Evolutionary conservation across 2,888 invertebrate species (phyloP), one percentile per base, ranked within the genome.

Genomic region (Druceiella hillmani): DNA sequence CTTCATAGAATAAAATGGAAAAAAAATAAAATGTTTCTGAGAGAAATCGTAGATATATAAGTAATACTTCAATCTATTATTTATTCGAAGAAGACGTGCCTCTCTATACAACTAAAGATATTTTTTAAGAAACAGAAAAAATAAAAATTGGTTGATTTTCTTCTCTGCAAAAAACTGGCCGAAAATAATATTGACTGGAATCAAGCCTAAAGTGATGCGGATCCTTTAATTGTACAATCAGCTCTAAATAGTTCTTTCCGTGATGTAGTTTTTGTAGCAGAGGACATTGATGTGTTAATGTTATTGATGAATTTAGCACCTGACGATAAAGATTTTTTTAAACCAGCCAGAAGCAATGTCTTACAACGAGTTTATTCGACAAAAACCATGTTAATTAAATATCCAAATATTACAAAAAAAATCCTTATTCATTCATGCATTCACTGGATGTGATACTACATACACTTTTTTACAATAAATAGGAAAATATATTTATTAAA

Each of bases 191-290:
- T n/a, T n/a, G n/a, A n/a, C n/a, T n/a, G n/a, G n/a, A 31, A 17
- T 28, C 43, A 43, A 41, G 31, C 30, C 16, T 35, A 25, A 41
- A 34, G 33, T 41, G 39, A 40, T 41, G 34, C 39, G 9, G 32
- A 41, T 37, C n/a, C n/a, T n/a, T n/a, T n/a, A n/a, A n/a, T n/a
- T n/a, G n/a, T n/a, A n/a, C n/a, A n/a, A n/a, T n/a, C 41, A 36
- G 44, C 36, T 33, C n/a, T 45, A 17, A 32, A 46, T 38, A 28
- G 38, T 35, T 30, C 32, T 29, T 41, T 35, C 16, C 30, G 9
- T 30, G 4, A 40, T 43, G 40, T 45, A 27, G 44, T 49, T 48
- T 39, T 48, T 48, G 48, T 46, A 45, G 46, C 45, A 40, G 46
- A 48, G 27, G 42, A 48, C 24, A 48, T 46, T 38, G 44, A 43